A percentile compares a stretch with the other conserved stretches of the same genome.
phyloP scores from a whole-genome alignment of 2,113 vertebrate species.

The Sphyrna mokarran region DNA sequence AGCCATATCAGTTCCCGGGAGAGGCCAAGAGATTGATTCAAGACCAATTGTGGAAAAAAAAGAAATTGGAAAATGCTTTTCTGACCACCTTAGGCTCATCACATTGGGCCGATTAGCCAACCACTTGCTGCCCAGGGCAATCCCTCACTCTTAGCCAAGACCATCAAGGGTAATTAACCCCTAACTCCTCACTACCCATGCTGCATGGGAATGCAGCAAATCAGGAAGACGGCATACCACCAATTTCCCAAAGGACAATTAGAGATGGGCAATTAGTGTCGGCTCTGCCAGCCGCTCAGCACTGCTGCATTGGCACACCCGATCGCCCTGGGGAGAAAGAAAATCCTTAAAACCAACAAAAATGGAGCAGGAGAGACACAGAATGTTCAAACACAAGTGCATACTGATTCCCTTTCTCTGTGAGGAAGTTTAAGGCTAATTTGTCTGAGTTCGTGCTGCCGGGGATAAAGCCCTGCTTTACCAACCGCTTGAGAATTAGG shows the following conservation, averaged over 20 bases:
- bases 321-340: too few species aligned
- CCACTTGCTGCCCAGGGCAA: background rate
- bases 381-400: background rate
- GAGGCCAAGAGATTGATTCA: background rate
- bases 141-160: background rate
- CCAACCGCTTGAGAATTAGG: background rate
- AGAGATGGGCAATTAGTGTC: background rate
- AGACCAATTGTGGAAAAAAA: background rate
- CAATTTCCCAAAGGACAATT: background rate
- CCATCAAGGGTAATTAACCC: background rate
- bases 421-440: background rate
- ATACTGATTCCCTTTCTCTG: background rate
- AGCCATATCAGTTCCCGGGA: background rate
- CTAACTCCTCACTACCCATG: background rate
- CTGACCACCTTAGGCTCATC: background rate
- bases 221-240: background rate
- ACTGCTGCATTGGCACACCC: too few species aligned
- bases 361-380: background rate
- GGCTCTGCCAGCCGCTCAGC: background rate
- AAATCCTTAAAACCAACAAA: background rate
- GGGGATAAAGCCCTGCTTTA: background rate
- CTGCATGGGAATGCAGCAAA: background rate
- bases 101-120: too few species aligned
- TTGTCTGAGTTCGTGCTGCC: background rate
- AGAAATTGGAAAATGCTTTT: background rate